Percentiles rank a stretch among this genome's conserved stretches.
These are phyloP conservation scores for Sanderia malayensis DNA, from an alignment of 30 jellyfish, hydroid and myxozoan genomes.

Conservation along the genomic window DNA sequence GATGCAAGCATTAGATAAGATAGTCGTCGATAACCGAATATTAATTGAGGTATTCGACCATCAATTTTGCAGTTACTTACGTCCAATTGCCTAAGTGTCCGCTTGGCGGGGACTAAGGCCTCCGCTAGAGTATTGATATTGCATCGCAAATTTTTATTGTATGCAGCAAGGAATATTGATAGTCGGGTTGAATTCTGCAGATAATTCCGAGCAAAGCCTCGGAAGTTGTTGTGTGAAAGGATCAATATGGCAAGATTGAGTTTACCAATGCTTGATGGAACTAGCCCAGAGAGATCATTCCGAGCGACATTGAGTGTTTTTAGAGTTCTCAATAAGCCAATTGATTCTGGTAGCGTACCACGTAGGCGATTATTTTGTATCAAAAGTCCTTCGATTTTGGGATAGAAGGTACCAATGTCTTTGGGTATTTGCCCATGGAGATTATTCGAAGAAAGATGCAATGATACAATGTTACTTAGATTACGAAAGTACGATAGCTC, in stretches of 20 bases:
- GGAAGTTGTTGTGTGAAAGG: slow-evolving; percentile 28
- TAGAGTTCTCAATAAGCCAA: slow-evolving; percentile 24
- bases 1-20: slow-evolving; percentile 31
- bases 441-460: slow-evolving; percentile 45
- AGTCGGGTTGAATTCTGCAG: slow-evolving; percentile 8
- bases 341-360: slow-evolving; percentile 41
- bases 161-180: slow-evolving; percentile 19
- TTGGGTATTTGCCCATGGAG: slow-evolving; percentile 38
- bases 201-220: slow-evolving; percentile 20
- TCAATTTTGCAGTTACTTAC: slow-evolving; percentile 30
- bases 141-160: slow-evolving; percentile 6
- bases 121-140: not conserved
- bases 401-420: slow-evolving; percentile 40
- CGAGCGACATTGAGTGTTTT: slow-evolving; percentile 24
- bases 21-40: slow-evolving; percentile 11
- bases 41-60: slow-evolving; percentile 25
- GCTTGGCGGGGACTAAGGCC: not conserved
- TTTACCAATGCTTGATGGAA: slow-evolving; percentile 25
- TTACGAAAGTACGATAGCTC: slow-evolving; percentile 20
- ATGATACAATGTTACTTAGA: slow-evolving; percentile 14
- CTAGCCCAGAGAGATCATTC: slow-evolving; percentile 18
- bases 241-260: slow-evolving; percentile 28
- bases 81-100: slow-evolving; percentile 34
- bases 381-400: slow-evolving; percentile 23
- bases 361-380: slow-evolving; percentile 27